These are phyloP conservation scores for Campylomormyrus tamandua DNA, from an alignment of 2,113 vertebrate genomes.

Conservation along the genomic window DNA sequence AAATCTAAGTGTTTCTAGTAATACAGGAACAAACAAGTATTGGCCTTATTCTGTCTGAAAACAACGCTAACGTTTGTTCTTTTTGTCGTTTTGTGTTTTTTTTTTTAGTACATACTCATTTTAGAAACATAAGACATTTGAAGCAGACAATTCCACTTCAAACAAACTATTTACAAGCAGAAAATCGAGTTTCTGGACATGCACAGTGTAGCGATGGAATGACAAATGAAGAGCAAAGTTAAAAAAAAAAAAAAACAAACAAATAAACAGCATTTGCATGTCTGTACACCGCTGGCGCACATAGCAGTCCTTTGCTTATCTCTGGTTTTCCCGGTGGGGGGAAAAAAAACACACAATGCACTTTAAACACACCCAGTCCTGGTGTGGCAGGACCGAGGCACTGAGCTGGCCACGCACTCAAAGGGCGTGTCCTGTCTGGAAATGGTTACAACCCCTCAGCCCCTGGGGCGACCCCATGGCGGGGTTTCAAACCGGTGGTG, in stretches of 20 bases:
- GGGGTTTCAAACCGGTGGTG: not conserved
- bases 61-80: slow-evolving; percentile 61
- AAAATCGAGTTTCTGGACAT: slow-evolving; percentile 52
- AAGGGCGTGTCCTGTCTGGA: not conserved
- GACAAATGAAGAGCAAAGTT: not conserved
- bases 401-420: not conserved
- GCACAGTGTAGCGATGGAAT: slow-evolving; percentile 34
- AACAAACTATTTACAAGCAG: slow-evolving; percentile 67
- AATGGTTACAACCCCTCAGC: not conserved
- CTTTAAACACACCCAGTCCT: not conserved
- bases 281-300: not conserved
- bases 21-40: slow-evolving; percentile 51
- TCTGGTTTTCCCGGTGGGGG: not conserved
- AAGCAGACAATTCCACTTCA: slow-evolving; percentile 61
- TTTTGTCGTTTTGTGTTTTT: slow-evolving; percentile 52
- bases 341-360: not conserved
- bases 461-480: not conserved
- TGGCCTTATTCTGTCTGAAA: slow-evolving; percentile 55
- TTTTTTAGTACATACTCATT: slow-evolving; percentile 72
- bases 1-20: slow-evolving; percentile 58
- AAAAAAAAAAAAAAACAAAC: not conserved
- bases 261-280: not conserved
- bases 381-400: not conserved
- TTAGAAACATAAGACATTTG: slow-evolving; percentile 66
- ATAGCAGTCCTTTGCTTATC: not conserved